Conservation (phyloP, 2,113 vertebrate genomes). For the Ameiurus melas region DNA sequence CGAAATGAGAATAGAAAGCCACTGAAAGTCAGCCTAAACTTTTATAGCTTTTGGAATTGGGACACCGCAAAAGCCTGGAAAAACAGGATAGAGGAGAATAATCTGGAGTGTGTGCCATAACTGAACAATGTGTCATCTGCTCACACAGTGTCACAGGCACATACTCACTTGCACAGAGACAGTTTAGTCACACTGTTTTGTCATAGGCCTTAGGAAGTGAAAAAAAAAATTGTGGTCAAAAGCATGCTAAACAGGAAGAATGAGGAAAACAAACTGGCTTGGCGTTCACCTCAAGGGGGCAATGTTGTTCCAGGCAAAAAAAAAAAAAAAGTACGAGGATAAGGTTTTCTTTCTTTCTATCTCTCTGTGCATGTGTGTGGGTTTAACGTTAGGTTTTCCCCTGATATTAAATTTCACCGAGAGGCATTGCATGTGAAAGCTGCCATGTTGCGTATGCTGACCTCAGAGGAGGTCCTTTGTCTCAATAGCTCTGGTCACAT, state of each 20-base stretch:
- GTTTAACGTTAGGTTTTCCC: slow-evolving; percentile 31
- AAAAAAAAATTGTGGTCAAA: slow-evolving; percentile 25
- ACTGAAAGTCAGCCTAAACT: background rate
- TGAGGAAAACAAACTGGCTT: background rate
- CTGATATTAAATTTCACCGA: slow-evolving; percentile 41
- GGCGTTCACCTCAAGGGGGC: slow-evolving; percentile 36
- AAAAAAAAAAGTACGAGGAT: background rate
- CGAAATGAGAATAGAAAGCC: slow-evolving; percentile 9
- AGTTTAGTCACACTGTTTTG: slow-evolving; percentile 42
- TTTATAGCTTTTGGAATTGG: slow-evolving; percentile 11
- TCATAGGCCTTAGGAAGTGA: slow-evolving; percentile 5
- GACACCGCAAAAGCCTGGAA: background rate
- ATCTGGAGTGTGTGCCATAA: slow-evolving; percentile 8
- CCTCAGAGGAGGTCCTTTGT: slow-evolving; percentile 47
- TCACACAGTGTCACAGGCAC: slow-evolving; percentile 17
- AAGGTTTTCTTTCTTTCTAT: background rate
- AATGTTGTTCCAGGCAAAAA: slow-evolving; percentile 37
- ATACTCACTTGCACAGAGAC: slow-evolving; percentile 17
- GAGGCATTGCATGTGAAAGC: slow-evolving; percentile 45
- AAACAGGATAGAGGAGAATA: slow-evolving; percentile 6
- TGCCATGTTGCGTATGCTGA: slow-evolving; percentile 36
- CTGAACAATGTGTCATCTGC: slow-evolving; percentile 20
- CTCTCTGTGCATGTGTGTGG: slow-evolving; percentile 20
- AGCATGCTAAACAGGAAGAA: slow-evolving; percentile 17
- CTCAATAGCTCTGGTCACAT: slow-evolving; percentile 22